Evolutionary conservation across 2,113 vertebrate genomes (phyloP).

Genomic region (Sphyrna mokarran): DNA sequence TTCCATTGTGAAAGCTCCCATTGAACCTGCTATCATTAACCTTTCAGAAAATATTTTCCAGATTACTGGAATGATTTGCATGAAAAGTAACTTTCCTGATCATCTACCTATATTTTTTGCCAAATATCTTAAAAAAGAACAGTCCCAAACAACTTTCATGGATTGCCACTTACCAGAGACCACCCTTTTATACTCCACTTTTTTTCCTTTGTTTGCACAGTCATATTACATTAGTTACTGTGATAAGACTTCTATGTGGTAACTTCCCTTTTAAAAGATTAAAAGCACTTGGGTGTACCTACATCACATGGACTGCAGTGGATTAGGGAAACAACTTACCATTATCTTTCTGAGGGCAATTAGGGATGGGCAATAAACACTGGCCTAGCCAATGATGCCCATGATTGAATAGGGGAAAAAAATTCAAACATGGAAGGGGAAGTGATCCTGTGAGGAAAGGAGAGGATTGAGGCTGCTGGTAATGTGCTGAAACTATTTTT

Average conservation of each 20-base stretch:
- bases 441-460: background rate
- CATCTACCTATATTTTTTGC: background rate
- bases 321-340: too few relatives aligned
- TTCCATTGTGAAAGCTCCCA: background rate
- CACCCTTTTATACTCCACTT: background rate
- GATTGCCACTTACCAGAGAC: background rate
- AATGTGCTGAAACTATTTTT: background rate
- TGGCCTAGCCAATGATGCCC: too few relatives aligned
- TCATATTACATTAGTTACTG: background rate
- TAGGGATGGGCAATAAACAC: too few relatives aligned
- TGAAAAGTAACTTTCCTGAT: background rate
- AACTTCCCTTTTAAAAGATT: too few relatives aligned
- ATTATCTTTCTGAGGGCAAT: too few relatives aligned
- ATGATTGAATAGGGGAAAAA: background rate
- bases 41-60: background rate
- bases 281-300: too few relatives aligned
- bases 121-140: background rate
- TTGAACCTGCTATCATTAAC: background rate
- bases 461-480: background rate
- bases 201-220: background rate
- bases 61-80: background rate
- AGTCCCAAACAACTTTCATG: background rate
- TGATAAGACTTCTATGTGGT: too few relatives aligned
- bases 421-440: background rate
- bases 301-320: too few relatives aligned